Conservation (phyloP, 2,888 invertebrate genomes). For the Drosophila prolongata region DNA sequence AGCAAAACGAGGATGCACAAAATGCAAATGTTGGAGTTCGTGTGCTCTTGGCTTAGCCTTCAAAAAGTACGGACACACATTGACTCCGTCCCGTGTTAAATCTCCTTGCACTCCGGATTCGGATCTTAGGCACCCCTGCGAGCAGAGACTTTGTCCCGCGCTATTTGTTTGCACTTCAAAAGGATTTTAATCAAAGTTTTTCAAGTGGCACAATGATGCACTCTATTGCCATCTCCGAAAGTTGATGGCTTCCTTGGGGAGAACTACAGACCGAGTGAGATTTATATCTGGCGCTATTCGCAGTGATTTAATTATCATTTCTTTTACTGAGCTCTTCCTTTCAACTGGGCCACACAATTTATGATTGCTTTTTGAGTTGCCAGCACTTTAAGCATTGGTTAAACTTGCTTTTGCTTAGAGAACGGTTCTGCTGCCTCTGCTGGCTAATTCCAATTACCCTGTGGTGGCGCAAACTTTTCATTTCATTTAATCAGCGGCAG, state of each 20-base stretch:
- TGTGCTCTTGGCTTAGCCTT: constrained; percentile 52
- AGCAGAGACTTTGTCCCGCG: constrained; percentile 65
- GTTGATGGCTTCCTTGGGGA: constrained; percentile 47
- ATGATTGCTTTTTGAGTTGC: constrained; percentile 37
- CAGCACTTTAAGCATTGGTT: constrained; percentile 1
- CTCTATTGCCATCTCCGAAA: constrained; percentile 20
- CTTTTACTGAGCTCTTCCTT: constrained; percentile 11
- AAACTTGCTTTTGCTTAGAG: background rate
- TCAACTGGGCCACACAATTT: constrained; percentile 26
- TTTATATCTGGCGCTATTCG: constrained; percentile 69
- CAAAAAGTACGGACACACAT: constrained; percentile 68
- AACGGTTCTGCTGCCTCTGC: background rate
- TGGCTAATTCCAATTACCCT: constrained; percentile 34
- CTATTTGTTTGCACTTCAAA: constrained; percentile 77
- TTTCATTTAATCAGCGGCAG: constrained; percentile 63
- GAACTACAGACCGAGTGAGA: constrained; percentile 37
- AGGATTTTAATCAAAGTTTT: constrained; percentile 77
- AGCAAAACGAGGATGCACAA: constrained; percentile 40
- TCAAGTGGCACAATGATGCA: constrained; percentile 63
- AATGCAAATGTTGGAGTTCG: constrained; percentile 60
- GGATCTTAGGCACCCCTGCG: background rate
- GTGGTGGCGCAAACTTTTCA: constrained; percentile 50
- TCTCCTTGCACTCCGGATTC: constrained; percentile 4
- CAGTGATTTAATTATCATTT: constrained; percentile 72
- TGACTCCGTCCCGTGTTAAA: constrained; percentile 45